These are phyloP conservation scores for Apotomis capreana DNA, from an alignment of 2,888 invertebrate genomes.

Conservation along the genomic window DNA sequence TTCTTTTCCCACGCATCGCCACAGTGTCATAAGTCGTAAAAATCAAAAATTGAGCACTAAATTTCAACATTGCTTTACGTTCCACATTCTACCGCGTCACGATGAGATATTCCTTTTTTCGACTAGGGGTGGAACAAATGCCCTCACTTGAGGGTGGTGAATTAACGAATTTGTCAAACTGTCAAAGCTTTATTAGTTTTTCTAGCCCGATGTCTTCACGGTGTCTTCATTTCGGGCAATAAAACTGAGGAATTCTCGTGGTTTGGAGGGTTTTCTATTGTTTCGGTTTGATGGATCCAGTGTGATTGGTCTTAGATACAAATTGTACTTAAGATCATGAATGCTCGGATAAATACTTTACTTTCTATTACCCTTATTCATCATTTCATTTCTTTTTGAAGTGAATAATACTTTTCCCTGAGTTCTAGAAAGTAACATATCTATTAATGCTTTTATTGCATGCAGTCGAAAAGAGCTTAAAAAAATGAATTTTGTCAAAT, in stretches of 20 bases:
- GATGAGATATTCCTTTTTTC: slow-evolving; percentile 25
- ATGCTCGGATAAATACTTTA: no score
- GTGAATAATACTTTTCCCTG: no score
- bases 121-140: slow-evolving; percentile 28
- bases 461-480: no score
- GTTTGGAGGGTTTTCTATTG: slow-evolving; percentile 22
- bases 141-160: slow-evolving; percentile 52
- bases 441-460: no score
- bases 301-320: slow-evolving; percentile 7
- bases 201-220: slow-evolving; percentile 63
- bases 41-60: slow-evolving; percentile 8
- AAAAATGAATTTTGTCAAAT: no score
- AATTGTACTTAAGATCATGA: not conserved
- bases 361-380: no score
- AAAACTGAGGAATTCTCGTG: slow-evolving; percentile 21
- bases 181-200: slow-evolving; percentile 80
- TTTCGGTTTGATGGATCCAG: slow-evolving; percentile 21
- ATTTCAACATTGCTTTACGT: slow-evolving; percentile 13
- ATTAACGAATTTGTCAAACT: slow-evolving; percentile 82
- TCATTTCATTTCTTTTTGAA: no score
- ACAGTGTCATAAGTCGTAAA: slow-evolving; percentile 20
- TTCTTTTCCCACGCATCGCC: not conserved
- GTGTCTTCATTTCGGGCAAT: slow-evolving; percentile 50
- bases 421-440: no score
- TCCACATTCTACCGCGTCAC: slow-evolving; percentile 8